These are phyloP conservation scores for Megaceryle alcyon DNA, from an alignment of 2,797 vertebrate species.

Conservation along the genomic window DNA sequence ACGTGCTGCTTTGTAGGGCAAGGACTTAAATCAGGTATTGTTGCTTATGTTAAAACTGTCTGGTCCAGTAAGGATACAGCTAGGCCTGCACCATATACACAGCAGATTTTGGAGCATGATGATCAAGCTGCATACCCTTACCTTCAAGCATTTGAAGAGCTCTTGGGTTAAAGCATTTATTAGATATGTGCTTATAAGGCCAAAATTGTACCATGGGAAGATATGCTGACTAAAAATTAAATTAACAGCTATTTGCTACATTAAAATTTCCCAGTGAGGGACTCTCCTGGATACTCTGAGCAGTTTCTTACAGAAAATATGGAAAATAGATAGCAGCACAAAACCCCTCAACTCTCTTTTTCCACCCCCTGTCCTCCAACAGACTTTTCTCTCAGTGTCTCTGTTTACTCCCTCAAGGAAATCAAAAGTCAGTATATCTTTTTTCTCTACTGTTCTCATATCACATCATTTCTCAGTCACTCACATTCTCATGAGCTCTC, in stretches of 20 bases:
- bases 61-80: background rate
- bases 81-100: rapidly evolving
- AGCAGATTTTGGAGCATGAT: background rate
- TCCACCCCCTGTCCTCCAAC: background rate
- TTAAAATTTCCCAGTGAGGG: background rate
- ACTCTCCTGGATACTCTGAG: background rate
- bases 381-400: background rate
- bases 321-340: background rate
- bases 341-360: background rate
- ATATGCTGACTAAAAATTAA: background rate
- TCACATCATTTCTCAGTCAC: background rate
- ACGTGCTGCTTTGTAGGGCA: background rate
- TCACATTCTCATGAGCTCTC: background rate
- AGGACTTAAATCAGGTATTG: background rate
- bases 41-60: background rate
- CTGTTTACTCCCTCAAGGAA: background rate
- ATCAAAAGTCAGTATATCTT: background rate
- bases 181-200: background rate
- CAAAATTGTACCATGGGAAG: background rate
- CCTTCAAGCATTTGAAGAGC: background rate
- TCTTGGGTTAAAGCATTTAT: background rate
- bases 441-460: background rate
- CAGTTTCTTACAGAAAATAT: background rate
- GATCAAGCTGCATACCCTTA: background rate
- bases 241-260: background rate